A percentile compares a stretch with the other conserved stretches of the same genome.
phyloP scores from a whole-genome alignment of 2,797 vertebrate species.

The Sylvia borin region DNA sequence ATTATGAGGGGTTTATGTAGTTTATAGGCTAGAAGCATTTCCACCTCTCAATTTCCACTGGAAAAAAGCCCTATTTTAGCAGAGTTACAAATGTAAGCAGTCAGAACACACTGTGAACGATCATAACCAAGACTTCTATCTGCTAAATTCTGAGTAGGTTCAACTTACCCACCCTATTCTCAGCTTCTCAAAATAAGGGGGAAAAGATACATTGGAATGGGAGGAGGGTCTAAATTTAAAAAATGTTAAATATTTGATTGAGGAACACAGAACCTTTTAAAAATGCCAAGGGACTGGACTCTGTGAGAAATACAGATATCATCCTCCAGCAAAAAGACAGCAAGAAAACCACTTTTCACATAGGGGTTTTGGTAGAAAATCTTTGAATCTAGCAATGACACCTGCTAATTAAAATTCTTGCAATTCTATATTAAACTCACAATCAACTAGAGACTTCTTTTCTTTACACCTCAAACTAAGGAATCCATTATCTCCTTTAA shows the following conservation, averaged over 20 bases:
- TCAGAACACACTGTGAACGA: background rate
- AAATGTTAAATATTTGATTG: background rate
- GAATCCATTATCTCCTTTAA: background rate
- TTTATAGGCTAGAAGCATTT: background rate
- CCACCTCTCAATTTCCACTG: background rate
- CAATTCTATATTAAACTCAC: background rate
- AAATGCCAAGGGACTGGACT: background rate
- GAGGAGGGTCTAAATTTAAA: background rate
- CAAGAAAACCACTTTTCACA: background rate
- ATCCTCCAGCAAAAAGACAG: background rate
- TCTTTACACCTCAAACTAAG: background rate
- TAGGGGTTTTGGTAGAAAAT: background rate
- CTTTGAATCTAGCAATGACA: background rate
- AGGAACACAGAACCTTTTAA: background rate
- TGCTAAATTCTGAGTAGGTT: background rate
- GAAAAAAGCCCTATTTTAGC: background rate
- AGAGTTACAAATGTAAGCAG: background rate
- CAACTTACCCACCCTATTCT: background rate
- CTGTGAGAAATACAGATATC: background rate
- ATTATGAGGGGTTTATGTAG: accelerated
- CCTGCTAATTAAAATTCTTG: background rate
- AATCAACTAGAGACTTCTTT: background rate
- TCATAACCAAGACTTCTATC: background rate
- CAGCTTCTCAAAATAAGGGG: background rate
- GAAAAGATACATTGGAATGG: background rate